Evolutionary conservation across 2,113 vertebrate genomes (phyloP).

Genomic region (Phalacrocorax brasilianus): DNA sequence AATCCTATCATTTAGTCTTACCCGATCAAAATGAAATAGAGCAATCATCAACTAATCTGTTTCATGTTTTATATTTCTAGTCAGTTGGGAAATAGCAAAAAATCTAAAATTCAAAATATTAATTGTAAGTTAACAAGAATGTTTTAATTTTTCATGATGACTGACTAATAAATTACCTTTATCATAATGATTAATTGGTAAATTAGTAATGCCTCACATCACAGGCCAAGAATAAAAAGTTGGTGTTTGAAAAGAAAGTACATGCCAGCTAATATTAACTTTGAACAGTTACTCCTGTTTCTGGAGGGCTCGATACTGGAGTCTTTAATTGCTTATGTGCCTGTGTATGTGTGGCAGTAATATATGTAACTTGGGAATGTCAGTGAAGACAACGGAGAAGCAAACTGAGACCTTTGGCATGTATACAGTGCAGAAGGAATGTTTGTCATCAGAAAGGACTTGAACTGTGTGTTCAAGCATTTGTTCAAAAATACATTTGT

Average conservation of each 20-base stretch:
- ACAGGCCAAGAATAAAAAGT: conserved; percentile 53
- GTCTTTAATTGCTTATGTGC: conserved; percentile 19
- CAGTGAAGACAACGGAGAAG: background rate
- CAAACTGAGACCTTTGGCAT: background rate
- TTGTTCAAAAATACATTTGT: conserved; percentile 13
- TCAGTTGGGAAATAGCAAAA: conserved; percentile 74
- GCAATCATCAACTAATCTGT: conserved; percentile 72
- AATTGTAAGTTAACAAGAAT: conserved; percentile 72
- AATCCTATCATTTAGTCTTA: conserved; percentile 66
- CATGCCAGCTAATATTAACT: conserved; percentile 51
- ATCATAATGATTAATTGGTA: conserved; percentile 67
- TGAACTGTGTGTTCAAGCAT: background rate
- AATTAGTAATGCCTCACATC: conserved; percentile 66
- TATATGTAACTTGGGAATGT: background rate
- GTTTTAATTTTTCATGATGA: conserved; percentile 74
- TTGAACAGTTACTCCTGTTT: background rate
- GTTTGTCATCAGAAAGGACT: background rate
- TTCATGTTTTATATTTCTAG: conserved; percentile 74
- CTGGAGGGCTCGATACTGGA: background rate
- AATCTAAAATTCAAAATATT: conserved; percentile 78
- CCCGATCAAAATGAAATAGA: conserved; percentile 61
- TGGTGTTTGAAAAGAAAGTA: conserved; percentile 56
- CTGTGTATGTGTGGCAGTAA: background rate
- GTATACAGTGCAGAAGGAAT: background rate
- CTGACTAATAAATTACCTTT: conserved; percentile 73